Percentiles rank a stretch among this genome's conserved stretches.
Evolutionary conservation across 1,140 invertebrate genomes (phyloP).

Genomic region (Bradysia coprophila): DNA sequence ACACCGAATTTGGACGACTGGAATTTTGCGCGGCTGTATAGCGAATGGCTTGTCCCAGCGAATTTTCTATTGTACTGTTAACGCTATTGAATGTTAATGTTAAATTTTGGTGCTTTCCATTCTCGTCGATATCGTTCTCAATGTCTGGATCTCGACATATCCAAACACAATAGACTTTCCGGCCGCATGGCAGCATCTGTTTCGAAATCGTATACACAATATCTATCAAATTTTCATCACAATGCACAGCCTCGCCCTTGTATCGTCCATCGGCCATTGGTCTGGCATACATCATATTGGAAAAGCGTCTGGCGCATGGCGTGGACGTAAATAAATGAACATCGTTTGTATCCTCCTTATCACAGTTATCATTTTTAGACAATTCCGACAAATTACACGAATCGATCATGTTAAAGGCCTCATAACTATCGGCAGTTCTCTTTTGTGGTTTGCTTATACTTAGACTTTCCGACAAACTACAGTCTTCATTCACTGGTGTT

Average conservation of each 20-base stretch:
- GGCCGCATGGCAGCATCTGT: constrained; percentile 17
- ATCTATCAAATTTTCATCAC: constrained; percentile 11
- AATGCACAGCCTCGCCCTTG: constrained; percentile 12
- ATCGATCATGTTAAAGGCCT: too few species aligned
- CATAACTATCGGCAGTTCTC: too few species aligned
- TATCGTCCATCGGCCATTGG: constrained; percentile 10
- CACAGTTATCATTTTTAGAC: too few species aligned
- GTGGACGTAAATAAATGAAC: not conserved
- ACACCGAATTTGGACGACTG: constrained; percentile 31
- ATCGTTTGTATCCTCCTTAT: too few species aligned
- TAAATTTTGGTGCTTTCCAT: constrained; percentile 17
- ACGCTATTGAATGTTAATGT: constrained; percentile 28
- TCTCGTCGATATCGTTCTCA: constrained; percentile 18
- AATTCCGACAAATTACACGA: too few species aligned
- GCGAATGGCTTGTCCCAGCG: constrained; percentile 20
- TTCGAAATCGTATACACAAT: constrained; percentile 12
- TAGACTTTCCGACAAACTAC: not conserved
- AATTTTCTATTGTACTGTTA: constrained; percentile 24
- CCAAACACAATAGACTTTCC: constrained; percentile 30
- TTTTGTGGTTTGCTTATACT: too few species aligned
- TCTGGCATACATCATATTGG: not conserved
- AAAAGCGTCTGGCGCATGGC: not conserved
- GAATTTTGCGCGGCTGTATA: constrained; percentile 17
- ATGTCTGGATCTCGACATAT: constrained; percentile 28
- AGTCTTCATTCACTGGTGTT: constrained; percentile 4